Evolutionary conservation across 2,797 vertebrate genomes (phyloP).

Genomic region (Hirundo rustica): DNA sequence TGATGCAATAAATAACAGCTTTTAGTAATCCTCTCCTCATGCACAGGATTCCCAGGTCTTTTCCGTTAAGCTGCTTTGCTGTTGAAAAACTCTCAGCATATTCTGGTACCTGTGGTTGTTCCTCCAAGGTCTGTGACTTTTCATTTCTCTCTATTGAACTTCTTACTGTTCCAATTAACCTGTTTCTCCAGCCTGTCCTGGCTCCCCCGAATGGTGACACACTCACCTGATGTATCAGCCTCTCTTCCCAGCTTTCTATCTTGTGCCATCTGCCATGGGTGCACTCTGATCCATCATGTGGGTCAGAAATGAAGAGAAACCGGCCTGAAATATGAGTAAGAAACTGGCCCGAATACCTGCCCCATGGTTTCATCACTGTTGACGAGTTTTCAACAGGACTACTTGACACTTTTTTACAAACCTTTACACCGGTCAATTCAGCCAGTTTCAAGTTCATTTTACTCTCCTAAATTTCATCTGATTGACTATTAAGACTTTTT

Average conservation of each 20-base stretch:
- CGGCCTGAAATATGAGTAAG: background rate
- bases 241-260: background rate
- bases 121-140: too few species aligned
- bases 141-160: background rate
- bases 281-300: rapidly evolving
- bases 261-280: background rate
- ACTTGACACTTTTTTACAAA: background rate
- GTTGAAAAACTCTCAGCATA: background rate
- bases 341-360: rapidly evolving
- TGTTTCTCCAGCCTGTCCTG: background rate
- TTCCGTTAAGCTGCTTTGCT: background rate
- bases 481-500: background rate
- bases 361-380: rapidly evolving
- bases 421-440: background rate
- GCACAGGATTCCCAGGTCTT: background rate
- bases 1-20: background rate
- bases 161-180: background rate
- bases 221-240: background rate
- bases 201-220: background rate
- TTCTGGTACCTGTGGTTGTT: background rate
- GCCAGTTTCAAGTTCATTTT: background rate
- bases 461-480: background rate
- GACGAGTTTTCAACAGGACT: background rate
- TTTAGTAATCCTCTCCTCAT: background rate
- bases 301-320: background rate